These are phyloP conservation scores for Heteropelma amictum DNA, from an alignment of 2,888 invertebrate genomes.

Conservation along the genomic window DNA sequence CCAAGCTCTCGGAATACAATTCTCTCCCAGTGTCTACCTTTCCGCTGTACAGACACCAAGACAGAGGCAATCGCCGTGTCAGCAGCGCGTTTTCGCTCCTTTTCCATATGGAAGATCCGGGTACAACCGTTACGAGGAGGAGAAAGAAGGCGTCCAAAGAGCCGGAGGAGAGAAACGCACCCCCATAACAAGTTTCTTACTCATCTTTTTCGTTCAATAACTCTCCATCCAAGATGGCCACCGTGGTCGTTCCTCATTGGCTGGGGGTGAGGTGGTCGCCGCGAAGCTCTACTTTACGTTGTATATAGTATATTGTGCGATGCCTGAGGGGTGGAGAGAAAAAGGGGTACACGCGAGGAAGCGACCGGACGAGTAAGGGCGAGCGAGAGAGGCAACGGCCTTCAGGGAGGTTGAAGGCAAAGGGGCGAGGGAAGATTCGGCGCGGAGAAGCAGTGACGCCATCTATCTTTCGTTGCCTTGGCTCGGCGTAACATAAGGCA, in stretches of 20 bases:
- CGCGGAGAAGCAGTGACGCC: constrained; percentile 76
- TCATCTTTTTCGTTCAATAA: constrained; percentile 79
- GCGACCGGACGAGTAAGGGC: constrained; percentile 16
- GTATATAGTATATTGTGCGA: constrained; percentile 41
- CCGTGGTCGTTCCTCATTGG: constrained; percentile 79
- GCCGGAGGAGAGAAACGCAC: constrained; percentile 68
- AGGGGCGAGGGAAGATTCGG: constrained; percentile 52
- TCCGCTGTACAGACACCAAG: neutral
- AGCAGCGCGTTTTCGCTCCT: constrained; percentile 34
- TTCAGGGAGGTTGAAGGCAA: constrained; percentile 53
- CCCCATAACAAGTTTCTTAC: constrained; percentile 78
- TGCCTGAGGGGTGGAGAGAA: constrained; percentile 34
- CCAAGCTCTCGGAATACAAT: constrained; percentile 27
- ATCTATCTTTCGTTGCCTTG: constrained; percentile 79
- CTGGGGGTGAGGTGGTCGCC: constrained; percentile 77
- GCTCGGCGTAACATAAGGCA: constrained; percentile 79
- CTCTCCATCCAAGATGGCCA: constrained; percentile 79
- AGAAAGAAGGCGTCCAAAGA: constrained; percentile 55
- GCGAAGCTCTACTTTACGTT: constrained; percentile 60
- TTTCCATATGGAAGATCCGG: constrained; percentile 1
- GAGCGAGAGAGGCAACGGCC: constrained; percentile 50
- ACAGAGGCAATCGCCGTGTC: constrained; percentile 17
- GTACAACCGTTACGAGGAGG: constrained; percentile 49
- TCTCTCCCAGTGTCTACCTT: neutral
- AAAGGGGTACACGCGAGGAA: constrained; percentile 22